Evolutionary conservation across 2,888 invertebrate species (phyloP).

Genomic region (Drosophila nr. perissopoda): DNA sequence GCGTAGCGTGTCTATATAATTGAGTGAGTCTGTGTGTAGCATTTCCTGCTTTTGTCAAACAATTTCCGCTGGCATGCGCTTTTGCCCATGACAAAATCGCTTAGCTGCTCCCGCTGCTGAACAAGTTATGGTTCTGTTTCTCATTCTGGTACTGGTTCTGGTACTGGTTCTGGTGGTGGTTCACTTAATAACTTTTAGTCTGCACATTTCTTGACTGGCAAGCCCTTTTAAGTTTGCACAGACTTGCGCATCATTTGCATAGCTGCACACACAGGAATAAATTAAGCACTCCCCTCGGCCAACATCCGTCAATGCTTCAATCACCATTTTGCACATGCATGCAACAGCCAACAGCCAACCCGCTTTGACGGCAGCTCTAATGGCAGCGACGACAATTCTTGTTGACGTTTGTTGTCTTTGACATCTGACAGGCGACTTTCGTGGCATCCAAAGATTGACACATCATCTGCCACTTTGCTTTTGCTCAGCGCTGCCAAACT

Average conservation of each 20-base stretch:
- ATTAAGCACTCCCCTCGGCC: neutral
- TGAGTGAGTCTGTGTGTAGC: conserved; percentile 53
- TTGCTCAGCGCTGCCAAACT: conserved; percentile 17
- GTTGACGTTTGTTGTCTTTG: conserved; percentile 54
- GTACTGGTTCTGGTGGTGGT: conserved; percentile 8
- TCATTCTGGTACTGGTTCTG: neutral
- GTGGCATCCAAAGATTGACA: conserved; percentile 55
- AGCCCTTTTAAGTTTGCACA: conserved; percentile 48
- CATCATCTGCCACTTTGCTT: conserved; percentile 52
- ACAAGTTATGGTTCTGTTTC: neutral
- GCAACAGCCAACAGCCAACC: neutral
- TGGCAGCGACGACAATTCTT: conserved; percentile 39
- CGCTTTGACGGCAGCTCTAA: conserved; percentile 47
- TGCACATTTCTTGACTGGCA: conserved; percentile 27
- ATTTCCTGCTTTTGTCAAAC: conserved; percentile 73
- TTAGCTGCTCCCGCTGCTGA: conserved; percentile 11
- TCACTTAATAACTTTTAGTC: conserved; percentile 1
- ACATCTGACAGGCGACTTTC: conserved; percentile 35
- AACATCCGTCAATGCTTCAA: neutral
- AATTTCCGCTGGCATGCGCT: conserved; percentile 67
- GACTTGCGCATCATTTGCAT: conserved; percentile 52
- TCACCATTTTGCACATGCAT: neutral
- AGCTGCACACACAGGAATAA: conserved; percentile 23
- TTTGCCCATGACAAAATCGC: conserved; percentile 29
- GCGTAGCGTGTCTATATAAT: conserved; percentile 41